phyloP scores from a whole-genome alignment of 2,797 vertebrate species.

The Neosilurus hyrtlii region DNA sequence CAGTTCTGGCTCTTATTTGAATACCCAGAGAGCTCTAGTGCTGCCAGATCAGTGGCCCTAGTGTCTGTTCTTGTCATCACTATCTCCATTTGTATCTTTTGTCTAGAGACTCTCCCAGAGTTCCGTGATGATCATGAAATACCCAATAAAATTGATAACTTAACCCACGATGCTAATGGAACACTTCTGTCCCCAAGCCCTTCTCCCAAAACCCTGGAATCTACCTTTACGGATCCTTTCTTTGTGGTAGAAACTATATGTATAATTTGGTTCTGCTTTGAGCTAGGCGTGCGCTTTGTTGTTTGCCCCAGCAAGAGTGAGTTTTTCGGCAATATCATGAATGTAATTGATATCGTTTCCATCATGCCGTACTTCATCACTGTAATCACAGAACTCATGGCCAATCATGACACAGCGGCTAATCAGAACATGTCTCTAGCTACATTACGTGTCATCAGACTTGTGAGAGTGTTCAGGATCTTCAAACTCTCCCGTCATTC shows the following conservation, averaged over 20 bases:
- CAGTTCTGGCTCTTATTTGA: slow-evolving; percentile 99
- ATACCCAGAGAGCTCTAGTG: slow-evolving; percentile 94
- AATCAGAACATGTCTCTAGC: slow-evolving; percentile 95
- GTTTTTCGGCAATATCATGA: slow-evolving; percentile 98
- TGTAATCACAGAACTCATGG: slow-evolving; percentile 87
- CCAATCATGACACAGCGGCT: slow-evolving; percentile 77
- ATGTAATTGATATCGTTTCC: slow-evolving; percentile 94
- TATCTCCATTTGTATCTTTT: slow-evolving; percentile 97
- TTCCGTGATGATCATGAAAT: slow-evolving; percentile 78
- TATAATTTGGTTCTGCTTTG: slow-evolving; percentile 97
- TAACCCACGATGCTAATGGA: slow-evolving; percentile 67
- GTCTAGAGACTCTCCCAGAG: slow-evolving; percentile 93
- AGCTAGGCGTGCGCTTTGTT: slow-evolving; percentile 84
- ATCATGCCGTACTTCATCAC: slow-evolving; percentile 97
- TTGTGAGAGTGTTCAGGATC: slow-evolving; percentile 94
- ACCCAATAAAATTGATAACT: slow-evolving; percentile 61
- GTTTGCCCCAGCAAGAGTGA: slow-evolving; percentile 94
- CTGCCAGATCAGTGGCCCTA: slow-evolving; percentile 86
- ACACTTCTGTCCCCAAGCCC: slow-evolving; percentile 57
- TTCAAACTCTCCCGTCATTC: slow-evolving; percentile 95
- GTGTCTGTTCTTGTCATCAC: slow-evolving; percentile 94
- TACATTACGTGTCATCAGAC: slow-evolving; percentile 89
- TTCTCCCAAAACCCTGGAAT: slow-evolving; percentile 62
- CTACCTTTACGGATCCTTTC: slow-evolving; percentile 90
- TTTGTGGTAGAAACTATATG: slow-evolving; percentile 94